Evolutionary conservation across 2,888 invertebrate genomes (phyloP), one percentile per base, ranked within the genome.

Genomic region (Drosophila prolongata): DNA sequence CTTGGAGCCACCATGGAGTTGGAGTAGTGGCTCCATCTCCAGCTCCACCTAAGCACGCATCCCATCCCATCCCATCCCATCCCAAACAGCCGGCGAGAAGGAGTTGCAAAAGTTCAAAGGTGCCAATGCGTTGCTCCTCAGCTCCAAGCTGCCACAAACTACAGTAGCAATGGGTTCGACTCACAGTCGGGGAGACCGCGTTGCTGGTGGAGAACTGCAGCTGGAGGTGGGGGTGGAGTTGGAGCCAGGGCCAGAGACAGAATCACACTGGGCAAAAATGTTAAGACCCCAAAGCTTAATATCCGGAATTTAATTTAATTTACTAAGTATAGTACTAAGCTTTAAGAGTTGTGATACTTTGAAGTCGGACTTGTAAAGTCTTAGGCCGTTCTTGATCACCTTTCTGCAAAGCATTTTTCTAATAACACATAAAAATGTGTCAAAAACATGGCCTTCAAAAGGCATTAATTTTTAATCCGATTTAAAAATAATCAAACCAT

Each of bases 91-190:
- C 59, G 42, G 8, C 30, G 30, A 27, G 60, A 55, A 68, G 59
- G 58, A 64, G 77, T 60, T 73, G 57, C 37, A 75, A 72, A 80
- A 87, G 82, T 83, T 83, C 82, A 83, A 83, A 88, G 87, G 82
- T 83, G 82, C 89, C 89, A 88, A 88, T 87, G 82, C 89, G 88
- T 85, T 85, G 78, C 43, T 38, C 34, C 75, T 69, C 30, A 35
- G 49, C 43, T 14, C 52, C 54, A 37, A 53, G 34, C 16, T 47
- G 57, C 69, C 47, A 50, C 46, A 62, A 69, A 50, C 54, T 70
- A 61, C 77, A 69, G 68, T 75, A 75, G 68, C 75, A 68, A 75
- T 59, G 64, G 57, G 11, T 40, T 35, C 65, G 47, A 40, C 10
- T 16, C 30, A 24, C 49, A 55, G 42, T 46, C 24, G 58, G 50